Conservation (phyloP, 1,140 invertebrate species). For the Paralvinella palmiformis region DNA sequence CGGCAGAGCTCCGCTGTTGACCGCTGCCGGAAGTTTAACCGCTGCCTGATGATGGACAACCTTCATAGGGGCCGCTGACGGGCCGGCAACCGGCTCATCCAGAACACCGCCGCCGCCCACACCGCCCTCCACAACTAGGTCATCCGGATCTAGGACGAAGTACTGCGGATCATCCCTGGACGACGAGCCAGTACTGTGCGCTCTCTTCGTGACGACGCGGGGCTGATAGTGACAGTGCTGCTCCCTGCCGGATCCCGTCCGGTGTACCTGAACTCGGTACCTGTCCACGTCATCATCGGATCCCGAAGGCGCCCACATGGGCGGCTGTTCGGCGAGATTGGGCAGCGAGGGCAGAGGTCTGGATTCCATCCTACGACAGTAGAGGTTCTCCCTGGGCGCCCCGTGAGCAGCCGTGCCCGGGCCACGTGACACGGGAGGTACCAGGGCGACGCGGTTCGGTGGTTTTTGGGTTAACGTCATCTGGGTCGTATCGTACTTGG, state of each 20-base stretch:
- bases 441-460: not conserved
- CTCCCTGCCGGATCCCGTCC: slow-evolving; percentile 1
- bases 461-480: not conserved
- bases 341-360: slow-evolving; percentile 19
- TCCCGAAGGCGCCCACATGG: not conserved
- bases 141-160: slow-evolving; percentile 11
- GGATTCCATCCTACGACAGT: slow-evolving; percentile 3
- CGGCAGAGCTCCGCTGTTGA: not conserved
- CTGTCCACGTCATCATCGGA: not conserved
- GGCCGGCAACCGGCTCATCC: no score
- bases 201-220: not conserved
- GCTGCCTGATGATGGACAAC: no score
- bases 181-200: not conserved
- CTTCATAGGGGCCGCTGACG: no score
- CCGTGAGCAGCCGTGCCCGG: not conserved
- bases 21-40: no score
- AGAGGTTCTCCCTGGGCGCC: slow-evolving; percentile 10
- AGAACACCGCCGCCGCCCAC: not conserved
- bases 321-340: not conserved
- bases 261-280: not conserved
- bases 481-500: not conserved
- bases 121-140: not conserved
- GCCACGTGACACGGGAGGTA: not conserved
- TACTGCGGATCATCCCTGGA: slow-evolving; percentile 4
- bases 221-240: not conserved